Evolutionary conservation across 2,113 vertebrate species (phyloP), one percentile per base, ranked within the genome.

Genomic region (Semnornis frantzii): DNA sequence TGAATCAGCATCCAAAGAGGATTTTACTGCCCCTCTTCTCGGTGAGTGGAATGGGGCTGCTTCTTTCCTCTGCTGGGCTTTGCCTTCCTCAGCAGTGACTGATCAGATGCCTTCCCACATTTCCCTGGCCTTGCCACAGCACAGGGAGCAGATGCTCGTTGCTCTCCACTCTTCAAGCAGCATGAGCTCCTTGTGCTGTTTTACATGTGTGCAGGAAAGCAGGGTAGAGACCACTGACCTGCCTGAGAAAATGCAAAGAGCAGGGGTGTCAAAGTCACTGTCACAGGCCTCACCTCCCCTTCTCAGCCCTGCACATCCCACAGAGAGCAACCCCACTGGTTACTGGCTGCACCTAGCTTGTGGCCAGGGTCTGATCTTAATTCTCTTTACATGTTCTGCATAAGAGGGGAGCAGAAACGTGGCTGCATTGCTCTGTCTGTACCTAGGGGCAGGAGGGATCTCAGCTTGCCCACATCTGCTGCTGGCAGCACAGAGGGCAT

Each of bases 161-260:
- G 44, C 46, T 62, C 37, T 55, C 48, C 66, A n/a, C 16, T 9
- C 58, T 16, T n/a, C 54, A 20, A 0, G 1, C 25, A 73, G 23
- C n/a, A 6, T 16, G 42, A 70, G 28, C 44, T 84, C 37, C 46
- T 59, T 2, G 5, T 37, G n/a, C 25, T 28, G 10, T 62, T 74
- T 34, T 15, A 33, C 28, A 39, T 0, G 0, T 2, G 30, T 13
- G 1, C 12, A 3, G 2, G 24, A 44, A 5, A 57, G 42, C 65
- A 54, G 39, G 42, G 34, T 34, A 85, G 14, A 72, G 63, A 48
- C 71, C 1, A 0, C 31, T 7, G 30, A 50, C 39, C 21, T 12
- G 16, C 33, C 19, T 15, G 23, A 8, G 62, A 50, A 73, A 50
- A 1, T 42, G 19, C 58, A 33, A 59, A 70, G 28, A 76, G 71